Percentiles rank a stretch among this genome's conserved stretches.
phyloP scores from a whole-genome alignment of 2,888 invertebrate species.

The Corbicula japonica region DNA sequence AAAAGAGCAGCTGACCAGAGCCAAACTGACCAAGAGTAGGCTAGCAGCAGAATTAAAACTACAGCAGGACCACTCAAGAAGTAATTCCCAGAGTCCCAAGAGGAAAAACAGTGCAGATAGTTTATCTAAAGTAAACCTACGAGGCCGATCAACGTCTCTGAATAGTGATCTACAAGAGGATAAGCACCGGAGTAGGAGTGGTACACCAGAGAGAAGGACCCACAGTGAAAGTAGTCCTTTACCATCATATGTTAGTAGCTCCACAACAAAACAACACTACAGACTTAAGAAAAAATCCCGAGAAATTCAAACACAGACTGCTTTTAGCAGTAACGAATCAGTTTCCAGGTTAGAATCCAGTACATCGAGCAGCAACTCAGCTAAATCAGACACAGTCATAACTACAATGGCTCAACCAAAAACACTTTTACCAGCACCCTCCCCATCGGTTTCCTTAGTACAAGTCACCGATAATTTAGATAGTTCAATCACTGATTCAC shows the following conservation, averaged over 20 bases:
- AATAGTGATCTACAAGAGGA: constrained; percentile 52
- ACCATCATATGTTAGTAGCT: constrained; percentile 20
- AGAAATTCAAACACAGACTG: constrained; percentile 44
- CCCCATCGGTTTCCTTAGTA: constrained; percentile 79
- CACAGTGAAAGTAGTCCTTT: constrained; percentile 73
- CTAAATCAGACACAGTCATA: constrained; percentile 38
- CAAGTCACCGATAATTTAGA: constrained; percentile 58
- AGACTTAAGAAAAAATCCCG: constrained; percentile 40
- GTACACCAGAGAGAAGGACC: constrained; percentile 59
- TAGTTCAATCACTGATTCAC: constrained; percentile 59
- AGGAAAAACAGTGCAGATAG: constrained; percentile 59
- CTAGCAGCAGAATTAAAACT: constrained; percentile 65
- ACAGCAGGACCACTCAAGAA: constrained; percentile 58
- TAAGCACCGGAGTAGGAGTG: constrained; percentile 58
- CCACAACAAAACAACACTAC: constrained; percentile 37
- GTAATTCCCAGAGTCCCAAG: constrained; percentile 79
- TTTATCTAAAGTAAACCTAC: constrained; percentile 39
- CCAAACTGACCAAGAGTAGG: constrained; percentile 49
- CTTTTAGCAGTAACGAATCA: constrained; percentile 29
- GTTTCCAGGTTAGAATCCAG: not conserved
- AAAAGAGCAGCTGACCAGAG: constrained; percentile 53
- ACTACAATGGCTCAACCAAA: constrained; percentile 76
- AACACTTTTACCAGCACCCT: constrained; percentile 79
- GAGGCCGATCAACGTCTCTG: constrained; percentile 70
- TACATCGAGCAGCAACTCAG: constrained; percentile 5